Evolutionary conservation across 2,113 vertebrate species (phyloP).

Genomic region (Anguilla japonica): DNA sequence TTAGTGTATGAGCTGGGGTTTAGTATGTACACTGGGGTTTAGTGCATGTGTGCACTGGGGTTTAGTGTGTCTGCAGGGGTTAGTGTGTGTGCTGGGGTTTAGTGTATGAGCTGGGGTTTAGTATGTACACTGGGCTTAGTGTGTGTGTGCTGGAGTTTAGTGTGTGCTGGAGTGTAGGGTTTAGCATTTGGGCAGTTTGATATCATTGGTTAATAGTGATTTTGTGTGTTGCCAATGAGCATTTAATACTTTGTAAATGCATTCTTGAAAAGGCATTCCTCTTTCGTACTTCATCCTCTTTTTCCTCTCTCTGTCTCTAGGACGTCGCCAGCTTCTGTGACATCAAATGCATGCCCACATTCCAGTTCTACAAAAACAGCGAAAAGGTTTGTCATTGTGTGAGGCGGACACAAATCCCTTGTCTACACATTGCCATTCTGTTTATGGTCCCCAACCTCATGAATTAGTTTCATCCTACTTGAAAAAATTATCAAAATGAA

Average conservation of each 20-base stretch:
- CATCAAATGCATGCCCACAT: slow-evolving; percentile 86
- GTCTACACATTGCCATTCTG: background rate
- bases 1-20: background rate
- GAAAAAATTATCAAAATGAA: too few relatives aligned
- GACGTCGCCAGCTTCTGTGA: slow-evolving; percentile 76
- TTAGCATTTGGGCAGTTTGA: background rate
- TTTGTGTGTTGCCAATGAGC: too few relatives aligned
- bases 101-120: background rate
- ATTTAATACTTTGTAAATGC: too few relatives aligned
- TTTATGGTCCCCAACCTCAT: background rate
- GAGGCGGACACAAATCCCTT: too few relatives aligned
- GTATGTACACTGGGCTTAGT: background rate
- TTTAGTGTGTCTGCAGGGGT: too few relatives aligned
- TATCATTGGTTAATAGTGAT: too few relatives aligned
- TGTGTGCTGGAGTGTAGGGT: background rate
- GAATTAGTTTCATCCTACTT: background rate
- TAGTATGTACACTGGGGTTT: too few relatives aligned
- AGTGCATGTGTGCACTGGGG: too few relatives aligned
- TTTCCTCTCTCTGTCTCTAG: slow-evolving; percentile 48
- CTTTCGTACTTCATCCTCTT: background rate
- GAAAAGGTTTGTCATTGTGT: slow-evolving; percentile 64
- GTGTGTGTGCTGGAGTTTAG: background rate
- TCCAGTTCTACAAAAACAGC: slow-evolving; percentile 80
- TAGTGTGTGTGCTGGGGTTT: background rate
- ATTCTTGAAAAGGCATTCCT: too few relatives aligned